Evolutionary conservation across 1,140 invertebrate species (phyloP).

Genomic region (Chlorops oryzae): DNA sequence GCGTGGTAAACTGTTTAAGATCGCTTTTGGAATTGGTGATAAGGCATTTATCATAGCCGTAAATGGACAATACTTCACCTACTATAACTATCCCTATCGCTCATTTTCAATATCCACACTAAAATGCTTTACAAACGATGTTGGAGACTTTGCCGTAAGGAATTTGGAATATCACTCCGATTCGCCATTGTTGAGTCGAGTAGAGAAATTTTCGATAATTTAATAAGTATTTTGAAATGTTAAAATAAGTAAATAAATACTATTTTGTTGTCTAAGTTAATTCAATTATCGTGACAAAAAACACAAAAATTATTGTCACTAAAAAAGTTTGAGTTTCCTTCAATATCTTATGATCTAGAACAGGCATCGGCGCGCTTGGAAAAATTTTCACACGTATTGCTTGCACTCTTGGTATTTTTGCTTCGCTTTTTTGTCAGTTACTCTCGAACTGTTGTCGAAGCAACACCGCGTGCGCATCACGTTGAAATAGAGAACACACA

Average conservation of each 20-base stretch:
- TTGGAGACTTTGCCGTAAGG: conserved; percentile 37
- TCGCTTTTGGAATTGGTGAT: conserved; percentile 43
- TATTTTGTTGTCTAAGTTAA: neutral
- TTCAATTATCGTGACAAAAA: too few species aligned
- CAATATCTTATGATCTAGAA: too few species aligned
- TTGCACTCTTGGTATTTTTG: too few species aligned
- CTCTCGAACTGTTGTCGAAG: too few species aligned
- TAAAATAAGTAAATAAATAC: conserved; percentile 9
- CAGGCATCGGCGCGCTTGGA: too few species aligned
- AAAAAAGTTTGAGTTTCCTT: too few species aligned
- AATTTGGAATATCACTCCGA: conserved; percentile 43
- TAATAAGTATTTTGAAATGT: conserved; percentile 11
- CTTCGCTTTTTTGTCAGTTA: too few species aligned
- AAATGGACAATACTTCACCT: conserved; percentile 45
- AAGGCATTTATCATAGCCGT: conserved; percentile 43
- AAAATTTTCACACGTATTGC: too few species aligned
- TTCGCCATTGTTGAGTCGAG: conserved; percentile 35
- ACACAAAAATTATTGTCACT: too few species aligned
- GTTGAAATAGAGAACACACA: too few species aligned
- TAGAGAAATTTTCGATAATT: conserved; percentile 41
- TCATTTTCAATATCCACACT: conserved; percentile 40
- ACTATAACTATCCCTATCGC: conserved; percentile 40
- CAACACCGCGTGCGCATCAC: too few species aligned
- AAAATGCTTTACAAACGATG: conserved; percentile 40
- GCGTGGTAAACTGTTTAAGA: conserved; percentile 43